Evolutionary conservation across 2,113 vertebrate species (phyloP), one percentile per base, ranked within the genome.

Genomic region (Microcebus griseorufus): DNA sequence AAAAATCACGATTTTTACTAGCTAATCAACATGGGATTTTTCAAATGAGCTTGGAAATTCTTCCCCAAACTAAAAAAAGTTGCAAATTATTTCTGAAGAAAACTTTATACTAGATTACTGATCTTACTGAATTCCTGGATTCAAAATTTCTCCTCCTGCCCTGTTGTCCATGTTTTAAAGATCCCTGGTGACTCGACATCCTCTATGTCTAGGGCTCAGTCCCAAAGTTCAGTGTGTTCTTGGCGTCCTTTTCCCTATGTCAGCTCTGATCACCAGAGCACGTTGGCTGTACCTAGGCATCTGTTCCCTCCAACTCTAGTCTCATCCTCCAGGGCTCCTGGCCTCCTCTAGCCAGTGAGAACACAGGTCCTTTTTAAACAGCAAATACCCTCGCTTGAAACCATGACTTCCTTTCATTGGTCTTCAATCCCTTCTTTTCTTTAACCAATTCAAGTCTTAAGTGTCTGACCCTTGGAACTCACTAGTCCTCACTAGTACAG

Each of bases 21-120:
- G 72, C 22, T 86, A 65, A 89, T 64, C 42, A 83, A 42, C 45
- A 78, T 14, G 25, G 65, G 42, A 14, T 32, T 79, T 91, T 93
- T 37, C 84, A 60, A 83, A 89, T 87, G n/a, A 20, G 84, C 67
- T 76, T 76, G 13, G 83, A 90, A 60, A 62, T 45, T 83, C 80
- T 80, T 96, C 62, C 70, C 64, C 55, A 80, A 42, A 73, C 85
- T 65, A 67, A 76, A 93, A 80, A 93, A 91, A 60, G 12, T 76
- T 51, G 92, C 6, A 17, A 93, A 72, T 72, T 55, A 72, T 53
- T 94, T 95, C 90, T 92, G 62, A 96, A 51, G 62, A 95, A 69
- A 53, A 85, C 16, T 83, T 88, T 80, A 62, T 32, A 70, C 39
- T 53, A 83, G 25, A 29, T 42, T 93, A 82, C 34, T n/a, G n/a